Percentiles rank a stretch among this genome's conserved stretches.
Conservation (phyloP, 2,797 vertebrate species). For the Ispidina picta region DNA sequence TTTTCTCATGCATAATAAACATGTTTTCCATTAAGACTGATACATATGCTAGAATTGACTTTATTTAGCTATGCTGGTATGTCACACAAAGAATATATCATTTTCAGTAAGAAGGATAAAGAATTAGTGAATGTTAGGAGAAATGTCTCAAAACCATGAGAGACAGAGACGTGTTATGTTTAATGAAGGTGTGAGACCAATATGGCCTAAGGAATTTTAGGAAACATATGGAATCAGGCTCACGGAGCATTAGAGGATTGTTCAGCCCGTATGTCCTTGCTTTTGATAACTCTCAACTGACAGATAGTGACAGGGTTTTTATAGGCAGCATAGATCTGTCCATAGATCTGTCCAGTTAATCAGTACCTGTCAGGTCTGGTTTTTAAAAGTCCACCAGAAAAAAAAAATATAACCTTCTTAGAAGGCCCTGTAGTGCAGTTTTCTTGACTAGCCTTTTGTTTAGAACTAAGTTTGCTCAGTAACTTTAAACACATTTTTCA, state of each 20-base stretch:
- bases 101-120: slow-evolving; percentile 2
- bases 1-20: neutral
- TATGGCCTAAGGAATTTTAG: neutral
- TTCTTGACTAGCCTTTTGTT: neutral
- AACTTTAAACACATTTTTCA: neutral
- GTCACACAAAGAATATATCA: neutral
- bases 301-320: neutral
- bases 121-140: neutral
- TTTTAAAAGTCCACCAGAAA: neutral
- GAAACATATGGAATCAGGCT: neutral
- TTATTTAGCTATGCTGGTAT: neutral
- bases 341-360: neutral
- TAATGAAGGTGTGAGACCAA: neutral
- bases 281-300: neutral
- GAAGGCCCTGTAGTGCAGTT: neutral
- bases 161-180: neutral
- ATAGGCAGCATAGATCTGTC: neutral
- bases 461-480: neutral
- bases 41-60: neutral
- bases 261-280: neutral
- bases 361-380: neutral
- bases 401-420: neutral
- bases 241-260: neutral
- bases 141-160: neutral
- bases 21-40: neutral